Evolutionary conservation across 2,888 invertebrate species (phyloP).

Genomic region (Agrypnus murinus): DNA sequence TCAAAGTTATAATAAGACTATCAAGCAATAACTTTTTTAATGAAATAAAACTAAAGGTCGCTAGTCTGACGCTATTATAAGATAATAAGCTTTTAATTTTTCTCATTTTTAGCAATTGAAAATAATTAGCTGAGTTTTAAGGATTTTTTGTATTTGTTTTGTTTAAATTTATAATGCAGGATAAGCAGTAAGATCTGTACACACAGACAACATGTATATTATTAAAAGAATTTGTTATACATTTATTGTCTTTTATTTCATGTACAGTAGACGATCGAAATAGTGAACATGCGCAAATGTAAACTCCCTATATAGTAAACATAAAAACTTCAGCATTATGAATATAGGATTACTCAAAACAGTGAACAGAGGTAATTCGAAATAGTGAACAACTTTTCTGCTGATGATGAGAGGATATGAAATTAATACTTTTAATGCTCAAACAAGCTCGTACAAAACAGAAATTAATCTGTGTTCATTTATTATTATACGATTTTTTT

Average conservation of each 20-base stretch:
- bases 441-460: too few relatives aligned
- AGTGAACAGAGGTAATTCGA: too few relatives aligned
- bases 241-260: not conserved
- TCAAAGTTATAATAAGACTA: slow-evolving; percentile 19
- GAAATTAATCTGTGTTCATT: too few relatives aligned
- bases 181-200: slow-evolving; percentile 23
- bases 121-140: slow-evolving; percentile 8
- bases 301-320: too few relatives aligned
- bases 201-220: slow-evolving; percentile 21
- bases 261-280: too few relatives aligned
- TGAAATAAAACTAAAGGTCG: not conserved
- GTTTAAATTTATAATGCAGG: slow-evolving; percentile 35
- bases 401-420: too few relatives aligned
- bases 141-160: slow-evolving; percentile 32
- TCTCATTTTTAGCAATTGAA: slow-evolving; percentile 8
- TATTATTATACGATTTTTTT: too few relatives aligned
- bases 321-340: too few relatives aligned
- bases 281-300: too few relatives aligned
- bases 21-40: slow-evolving; percentile 14
- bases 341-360: too few relatives aligned
- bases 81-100: slow-evolving; percentile 27
- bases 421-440: too few relatives aligned
- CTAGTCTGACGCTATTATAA: slow-evolving; percentile 24
- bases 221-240: slow-evolving; percentile 35
- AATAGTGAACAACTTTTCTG: too few relatives aligned